These are phyloP conservation scores for Canis aureus DNA, from an alignment of 2,113 vertebrate species.

Conservation along the genomic window DNA sequence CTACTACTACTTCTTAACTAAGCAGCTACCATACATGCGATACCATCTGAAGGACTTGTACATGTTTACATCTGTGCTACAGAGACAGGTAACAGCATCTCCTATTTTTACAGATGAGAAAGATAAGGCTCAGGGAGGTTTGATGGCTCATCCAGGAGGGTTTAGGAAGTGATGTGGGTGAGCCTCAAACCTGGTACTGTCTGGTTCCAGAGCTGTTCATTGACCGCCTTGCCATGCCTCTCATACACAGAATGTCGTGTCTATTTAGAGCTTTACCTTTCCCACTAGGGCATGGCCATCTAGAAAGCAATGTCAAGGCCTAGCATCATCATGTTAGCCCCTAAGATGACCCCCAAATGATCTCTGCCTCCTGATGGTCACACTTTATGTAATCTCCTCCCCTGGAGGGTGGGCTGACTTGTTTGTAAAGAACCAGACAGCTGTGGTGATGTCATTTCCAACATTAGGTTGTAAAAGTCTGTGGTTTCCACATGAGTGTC, in stretches of 20 bases:
- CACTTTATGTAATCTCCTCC: not conserved
- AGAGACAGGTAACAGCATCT: not conserved
- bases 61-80: not conserved
- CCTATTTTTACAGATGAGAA: conserved; percentile 45
- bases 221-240: not conserved
- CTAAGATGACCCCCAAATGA: conserved; percentile 9
- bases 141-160: not conserved
- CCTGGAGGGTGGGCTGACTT: not conserved
- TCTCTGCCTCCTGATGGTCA: conserved; percentile 30
- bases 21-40: not conserved
- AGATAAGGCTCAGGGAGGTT: not conserved
- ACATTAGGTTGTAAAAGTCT: not conserved
- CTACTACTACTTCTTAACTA: not conserved
- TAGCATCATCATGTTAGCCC: not conserved
- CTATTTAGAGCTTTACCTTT: conserved; percentile 9
- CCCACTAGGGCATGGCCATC: not conserved
- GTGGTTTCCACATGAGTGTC: not conserved
- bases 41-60: not conserved
- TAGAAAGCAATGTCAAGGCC: not conserved
- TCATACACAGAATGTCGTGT: not conserved
- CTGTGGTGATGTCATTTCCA: not conserved
- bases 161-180: not conserved
- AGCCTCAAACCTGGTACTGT: conserved; percentile 7
- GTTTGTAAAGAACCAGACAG: not conserved
- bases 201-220: not conserved